These are phyloP conservation scores for Ceratoteleas bidentatus DNA, from an alignment of 1,140 invertebrate genomes.

Conservation along the genomic window DNA sequence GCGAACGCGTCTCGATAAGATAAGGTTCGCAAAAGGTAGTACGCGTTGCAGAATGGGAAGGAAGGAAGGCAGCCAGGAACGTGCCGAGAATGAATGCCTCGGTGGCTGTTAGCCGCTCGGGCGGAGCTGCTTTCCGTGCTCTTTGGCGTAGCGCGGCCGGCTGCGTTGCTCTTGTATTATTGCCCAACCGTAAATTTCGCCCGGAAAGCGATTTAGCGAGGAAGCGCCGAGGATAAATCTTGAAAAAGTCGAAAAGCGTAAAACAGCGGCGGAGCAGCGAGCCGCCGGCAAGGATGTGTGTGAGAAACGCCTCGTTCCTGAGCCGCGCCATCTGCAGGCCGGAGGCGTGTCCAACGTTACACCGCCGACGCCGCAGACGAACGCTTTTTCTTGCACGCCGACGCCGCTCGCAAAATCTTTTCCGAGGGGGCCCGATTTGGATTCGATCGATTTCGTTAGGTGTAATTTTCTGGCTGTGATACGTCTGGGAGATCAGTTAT, in stretches of 20 bases:
- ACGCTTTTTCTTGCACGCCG: conserved; percentile 43
- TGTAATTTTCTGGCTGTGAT: too few species aligned
- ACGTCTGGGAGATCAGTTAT: too few species aligned
- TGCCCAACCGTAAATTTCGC: conserved; percentile 79
- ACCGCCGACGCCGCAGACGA: conserved; percentile 42
- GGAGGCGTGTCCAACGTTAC: conserved; percentile 69
- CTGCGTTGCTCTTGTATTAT: conserved; percentile 65
- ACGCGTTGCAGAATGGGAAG: conserved; percentile 46
- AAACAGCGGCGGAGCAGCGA: conserved; percentile 73
- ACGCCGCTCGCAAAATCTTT: too few species aligned
- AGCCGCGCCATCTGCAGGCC: conserved; percentile 65
- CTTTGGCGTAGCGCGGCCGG: conserved; percentile 48
- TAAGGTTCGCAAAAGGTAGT: conserved; percentile 47
- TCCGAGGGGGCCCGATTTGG: too few species aligned
- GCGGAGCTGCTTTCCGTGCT: conserved; percentile 57
- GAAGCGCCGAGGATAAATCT: conserved; percentile 80
- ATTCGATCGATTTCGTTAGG: too few species aligned
- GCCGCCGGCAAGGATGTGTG: conserved; percentile 62
- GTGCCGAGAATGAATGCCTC: conserved; percentile 76
- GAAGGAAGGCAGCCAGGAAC: conserved; percentile 70
- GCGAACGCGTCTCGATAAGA: conserved; percentile 37
- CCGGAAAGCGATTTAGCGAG: conserved; percentile 81
- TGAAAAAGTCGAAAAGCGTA: conserved; percentile 81
- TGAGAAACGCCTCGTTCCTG: conserved; percentile 65
- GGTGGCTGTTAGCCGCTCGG: conserved; percentile 69